Percentiles rank a stretch among this genome's conserved stretches.
phyloP scores from a whole-genome alignment of 1,140 invertebrate species.

The Listronotus bonariensis region DNA sequence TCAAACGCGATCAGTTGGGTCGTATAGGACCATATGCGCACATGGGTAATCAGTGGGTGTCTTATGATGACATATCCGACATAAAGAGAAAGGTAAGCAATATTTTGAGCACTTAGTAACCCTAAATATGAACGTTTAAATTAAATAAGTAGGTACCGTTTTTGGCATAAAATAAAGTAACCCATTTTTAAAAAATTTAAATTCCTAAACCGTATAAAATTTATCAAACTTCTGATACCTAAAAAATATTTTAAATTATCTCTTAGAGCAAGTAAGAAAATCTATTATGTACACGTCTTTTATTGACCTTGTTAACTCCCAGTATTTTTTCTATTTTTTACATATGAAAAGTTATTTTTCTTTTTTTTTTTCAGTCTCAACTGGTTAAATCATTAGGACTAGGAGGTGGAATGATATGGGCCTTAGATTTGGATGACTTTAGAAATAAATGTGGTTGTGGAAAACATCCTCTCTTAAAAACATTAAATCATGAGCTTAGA shows the following conservation, averaged over 20 bases:
- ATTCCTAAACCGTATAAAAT: no score
- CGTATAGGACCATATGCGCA: constrained; percentile 86
- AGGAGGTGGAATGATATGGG: constrained; percentile 90
- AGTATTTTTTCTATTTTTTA: no score
- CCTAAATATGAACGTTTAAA: background rate
- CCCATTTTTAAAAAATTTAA: no score
- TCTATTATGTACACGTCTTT: no score
- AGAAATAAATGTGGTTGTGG: constrained; percentile 75
- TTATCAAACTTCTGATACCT: no score
- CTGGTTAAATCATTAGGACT: constrained; percentile 66
- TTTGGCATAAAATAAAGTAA: no score
- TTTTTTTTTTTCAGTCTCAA: constrained; percentile 54
- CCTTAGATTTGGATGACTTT: constrained; percentile 86
- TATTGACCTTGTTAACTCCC: constrained; percentile 5
- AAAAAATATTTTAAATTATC: no score
- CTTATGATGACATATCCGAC: constrained; percentile 76
- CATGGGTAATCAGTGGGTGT: constrained; percentile 86
- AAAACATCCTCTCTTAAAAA: constrained; percentile 73
- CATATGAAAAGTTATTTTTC: no score
- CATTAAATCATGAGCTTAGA: constrained; percentile 67
- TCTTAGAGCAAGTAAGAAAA: no score
- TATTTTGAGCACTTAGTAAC: background rate
- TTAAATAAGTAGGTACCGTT: no score
- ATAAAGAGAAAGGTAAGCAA: constrained; percentile 59
- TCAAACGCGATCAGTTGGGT: constrained; percentile 65